phyloP scores from a whole-genome alignment of 2,797 vertebrate genomes.

The Hylomyscus alleni region DNA sequence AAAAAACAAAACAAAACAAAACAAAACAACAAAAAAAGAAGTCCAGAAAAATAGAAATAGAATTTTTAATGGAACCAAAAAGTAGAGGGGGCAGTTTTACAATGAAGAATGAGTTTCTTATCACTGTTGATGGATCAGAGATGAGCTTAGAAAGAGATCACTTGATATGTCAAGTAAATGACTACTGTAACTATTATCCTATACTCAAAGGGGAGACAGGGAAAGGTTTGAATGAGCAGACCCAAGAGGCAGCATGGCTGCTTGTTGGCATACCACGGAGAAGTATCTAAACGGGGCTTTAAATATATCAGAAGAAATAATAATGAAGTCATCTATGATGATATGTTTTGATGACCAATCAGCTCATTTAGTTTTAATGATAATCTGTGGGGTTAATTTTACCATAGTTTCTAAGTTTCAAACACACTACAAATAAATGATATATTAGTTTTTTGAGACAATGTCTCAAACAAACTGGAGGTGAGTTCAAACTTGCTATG shows the following conservation, averaged over 20 bases:
- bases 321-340: not conserved
- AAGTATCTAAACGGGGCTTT: not conserved
- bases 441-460: not conserved
- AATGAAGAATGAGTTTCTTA: not conserved
- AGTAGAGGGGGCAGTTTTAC: not conserved
- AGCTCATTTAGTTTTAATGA: conserved; percentile 15
- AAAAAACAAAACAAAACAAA: not conserved
- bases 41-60: not conserved
- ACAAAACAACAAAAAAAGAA: not conserved
- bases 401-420: not conserved
- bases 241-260: not conserved
- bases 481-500: not conserved
- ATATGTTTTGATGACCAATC: not conserved
- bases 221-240: not conserved
- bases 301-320: not conserved
- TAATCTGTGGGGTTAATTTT: not conserved
- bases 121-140: not conserved
- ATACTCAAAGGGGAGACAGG: not conserved
- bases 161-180: not conserved
- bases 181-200: not conserved
- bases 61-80: not conserved
- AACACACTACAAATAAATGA: not conserved
- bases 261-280: not conserved
- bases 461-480: not conserved
- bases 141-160: not conserved